phyloP scores from a whole-genome alignment of 2,888 invertebrate genomes.

The Cephonodes hylas region DNA sequence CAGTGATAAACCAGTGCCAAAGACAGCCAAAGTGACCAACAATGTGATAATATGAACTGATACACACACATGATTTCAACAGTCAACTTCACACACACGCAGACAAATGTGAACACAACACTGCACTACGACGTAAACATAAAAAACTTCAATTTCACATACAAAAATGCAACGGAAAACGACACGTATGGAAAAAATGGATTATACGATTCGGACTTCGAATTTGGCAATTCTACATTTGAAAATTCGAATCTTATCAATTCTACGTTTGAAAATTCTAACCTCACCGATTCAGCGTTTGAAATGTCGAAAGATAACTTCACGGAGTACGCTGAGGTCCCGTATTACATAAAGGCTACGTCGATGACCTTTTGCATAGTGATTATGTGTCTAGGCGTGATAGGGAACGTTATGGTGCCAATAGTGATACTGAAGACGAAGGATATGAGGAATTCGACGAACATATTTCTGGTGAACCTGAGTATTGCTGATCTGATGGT shows the following conservation, averaged over 20 bases:
- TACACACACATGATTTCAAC: conserved; percentile 74
- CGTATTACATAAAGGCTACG: conserved; percentile 92
- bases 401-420: conserved; percentile 96
- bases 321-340: conserved; percentile 83
- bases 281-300: conserved; percentile 42
- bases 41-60: conserved; percentile 61
- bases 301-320: conserved; percentile 55
- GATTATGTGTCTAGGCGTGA: conserved; percentile 93
- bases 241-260: conserved; percentile 40
- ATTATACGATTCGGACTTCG: conserved; percentile 23
- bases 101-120: conserved; percentile 46
- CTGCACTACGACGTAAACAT: conserved; percentile 39
- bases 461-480: conserved; percentile 95
- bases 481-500: conserved; percentile 96
- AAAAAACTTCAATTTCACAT: conserved; percentile 37
- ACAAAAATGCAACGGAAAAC: conserved; percentile 48
- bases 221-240: conserved; percentile 34
- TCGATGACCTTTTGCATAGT: conserved; percentile 94
- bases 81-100: conserved; percentile 59
- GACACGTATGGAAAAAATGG: conserved; percentile 25
- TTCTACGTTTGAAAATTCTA: conserved; percentile 41
- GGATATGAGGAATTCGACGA: conserved; percentile 97
- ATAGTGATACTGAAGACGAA: conserved; percentile 95
- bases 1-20: conserved; percentile 16
- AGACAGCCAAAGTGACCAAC: conserved; percentile 33